Conservation (phyloP, 92 coral and sea anemone genomes). For the Zoanthus solanderi region DNA sequence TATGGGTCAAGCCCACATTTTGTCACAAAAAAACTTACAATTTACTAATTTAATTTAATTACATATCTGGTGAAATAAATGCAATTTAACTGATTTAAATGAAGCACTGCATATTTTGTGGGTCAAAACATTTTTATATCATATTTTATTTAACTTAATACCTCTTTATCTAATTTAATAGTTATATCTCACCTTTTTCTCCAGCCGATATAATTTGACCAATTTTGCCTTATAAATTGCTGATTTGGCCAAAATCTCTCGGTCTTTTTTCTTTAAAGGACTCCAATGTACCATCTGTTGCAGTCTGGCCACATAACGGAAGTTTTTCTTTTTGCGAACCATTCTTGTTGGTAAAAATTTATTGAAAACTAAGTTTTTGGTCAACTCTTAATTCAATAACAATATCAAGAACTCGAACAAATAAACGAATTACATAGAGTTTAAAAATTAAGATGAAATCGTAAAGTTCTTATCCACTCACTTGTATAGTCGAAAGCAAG, state of each 20-base stretch:
- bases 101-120: neutral
- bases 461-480: neutral
- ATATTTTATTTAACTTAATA: neutral
- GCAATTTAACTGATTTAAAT: neutral
- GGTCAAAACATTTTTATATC: neutral
- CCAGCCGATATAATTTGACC: constrained; percentile 28
- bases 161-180: neutral
- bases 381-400: neutral
- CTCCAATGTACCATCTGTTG: constrained; percentile 38
- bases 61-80: neutral
- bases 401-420: neutral
- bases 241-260: constrained; percentile 25
- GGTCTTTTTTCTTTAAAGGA: constrained; percentile 27
- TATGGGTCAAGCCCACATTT: neutral
- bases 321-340: constrained; percentile 38
- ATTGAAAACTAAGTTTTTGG: neutral
- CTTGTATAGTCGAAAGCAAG: neutral
- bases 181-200: constrained; percentile 1
- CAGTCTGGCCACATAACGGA: constrained; percentile 24
- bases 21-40: neutral
- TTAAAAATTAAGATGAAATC: neutral
- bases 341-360: constrained; percentile 8
- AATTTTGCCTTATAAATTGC: constrained; percentile 16
- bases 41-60: neutral
- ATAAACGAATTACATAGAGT: neutral